These are phyloP conservation scores for Microplitis deprimator DNA, from an alignment of 2,888 invertebrate species.

Conservation along the genomic window DNA sequence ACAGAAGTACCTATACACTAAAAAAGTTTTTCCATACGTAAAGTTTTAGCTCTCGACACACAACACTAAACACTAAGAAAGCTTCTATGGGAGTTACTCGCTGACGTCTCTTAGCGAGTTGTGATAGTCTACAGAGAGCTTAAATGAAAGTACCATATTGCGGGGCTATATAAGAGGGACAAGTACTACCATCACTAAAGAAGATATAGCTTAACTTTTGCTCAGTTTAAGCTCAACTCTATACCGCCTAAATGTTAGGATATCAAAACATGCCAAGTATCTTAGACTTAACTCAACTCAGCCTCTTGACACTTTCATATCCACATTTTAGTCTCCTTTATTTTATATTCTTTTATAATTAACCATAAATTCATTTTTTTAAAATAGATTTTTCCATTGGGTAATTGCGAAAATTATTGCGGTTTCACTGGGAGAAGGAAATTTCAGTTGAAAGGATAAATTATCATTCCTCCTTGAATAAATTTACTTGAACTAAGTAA, in stretches of 20 bases:
- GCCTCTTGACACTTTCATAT: neutral
- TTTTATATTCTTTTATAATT: neutral
- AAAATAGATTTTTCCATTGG: no score
- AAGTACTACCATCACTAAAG: slow-evolving; percentile 6
- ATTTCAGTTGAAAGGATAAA: no score
- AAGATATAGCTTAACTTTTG: slow-evolving; percentile 58
- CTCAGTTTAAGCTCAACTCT: slow-evolving; percentile 62
- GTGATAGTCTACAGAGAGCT: slow-evolving; percentile 46
- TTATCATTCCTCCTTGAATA: no score
- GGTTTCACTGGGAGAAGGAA: no score
- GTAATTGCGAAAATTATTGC: no score
- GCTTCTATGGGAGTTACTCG: slow-evolving; percentile 11
- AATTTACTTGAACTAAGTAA: no score
- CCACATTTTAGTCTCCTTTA: neutral
- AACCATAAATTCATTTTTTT: neutral
- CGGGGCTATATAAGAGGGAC: slow-evolving; percentile 39
- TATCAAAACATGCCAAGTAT: slow-evolving; percentile 24
- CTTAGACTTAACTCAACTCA: neutral
- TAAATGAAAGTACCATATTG: slow-evolving; percentile 51
- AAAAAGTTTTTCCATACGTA: neutral
- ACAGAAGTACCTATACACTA: neutral
- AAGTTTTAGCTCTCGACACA: slow-evolving; percentile 5
- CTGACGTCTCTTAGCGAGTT: slow-evolving; percentile 20
- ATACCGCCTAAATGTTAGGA: slow-evolving; percentile 47
- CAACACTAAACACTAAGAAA: slow-evolving; percentile 22